Evolutionary conservation across 2,888 invertebrate species (phyloP), one percentile per base, ranked within the genome.

Genomic region (Pseudococcus longispinus): DNA sequence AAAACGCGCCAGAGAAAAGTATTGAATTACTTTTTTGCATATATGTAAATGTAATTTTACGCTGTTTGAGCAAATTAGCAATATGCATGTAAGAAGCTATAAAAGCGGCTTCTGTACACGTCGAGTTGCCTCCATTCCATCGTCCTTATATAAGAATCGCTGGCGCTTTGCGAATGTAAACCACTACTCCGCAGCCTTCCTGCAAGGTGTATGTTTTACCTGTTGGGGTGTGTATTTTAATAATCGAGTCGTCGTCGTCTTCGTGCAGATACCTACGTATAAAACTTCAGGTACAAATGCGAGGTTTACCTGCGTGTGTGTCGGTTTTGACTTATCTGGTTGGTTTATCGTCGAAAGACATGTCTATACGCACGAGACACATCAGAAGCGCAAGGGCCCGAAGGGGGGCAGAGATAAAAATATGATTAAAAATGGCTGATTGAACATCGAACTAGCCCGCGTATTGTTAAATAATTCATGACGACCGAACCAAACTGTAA

Each of bases 41-140:
- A 70, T 70, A 70, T 70, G 70, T 70, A 70, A 80, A 80, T 80
- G 77, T 80, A 80, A 80, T 80, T 80, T 80, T 42, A 37, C 77
- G 77, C 77, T 80, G 42, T 80, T 80, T 80, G 77, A 42, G 42
- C 42, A 42, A 80, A 80, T 80, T 20, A 37, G 77, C 77, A 29
- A 80, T 80, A 32, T 20, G 32, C 74, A 32, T 37, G 74, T 37
- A 74, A 60, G 60, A 60, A 60, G 70, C 70, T 70, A 70, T 29
- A 70, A 70, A 70, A 70, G 70, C 77, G 77, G 77, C 77, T 80
- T 23, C 77, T 42, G 77, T 80, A 74, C 11, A 20, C 37, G 29
- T 37, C 37, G 2, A 5, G 9, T 2, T 9, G 37, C 9, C 8
- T 70, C 51, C 51, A n/a, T n/a, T n/a, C n/a, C n/a, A n/a, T 51